Base-by-base conservation (phyloP, 2,797 vertebrate species). In the Simalia tracyae region DNA sequence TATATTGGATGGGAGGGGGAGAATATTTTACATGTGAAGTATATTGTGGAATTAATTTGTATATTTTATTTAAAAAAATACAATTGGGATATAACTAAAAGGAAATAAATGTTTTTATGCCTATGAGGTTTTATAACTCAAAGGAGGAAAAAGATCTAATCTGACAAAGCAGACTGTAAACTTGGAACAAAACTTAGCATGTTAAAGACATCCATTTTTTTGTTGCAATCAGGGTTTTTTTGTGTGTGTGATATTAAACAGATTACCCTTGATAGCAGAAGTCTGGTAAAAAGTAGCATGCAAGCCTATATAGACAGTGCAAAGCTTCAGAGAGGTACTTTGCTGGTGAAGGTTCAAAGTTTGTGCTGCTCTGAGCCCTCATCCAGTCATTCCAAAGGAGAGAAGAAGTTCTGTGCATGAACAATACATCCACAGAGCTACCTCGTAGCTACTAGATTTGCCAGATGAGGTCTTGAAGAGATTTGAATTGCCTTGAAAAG, bases 1-100 rank as follows among this genome's bases (percentile, higher is more conserved):
- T 97, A 97, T 97, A 96, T 96, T 96, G 76, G 84, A 91, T 57
- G 92, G n/a, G 5, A 56, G 59, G 56, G 31, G 57, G 8, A 72
- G 26, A 84, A 8, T 87, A 87, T 87, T 90, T 64, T 46, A 84
- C 46, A 28, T 31, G 81, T 17, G 50, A 57, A 88, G 12, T 56
- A 90, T 10, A 46, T 59, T 17, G 60, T 88, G 6, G 68, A 26
- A 66, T 19, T 88, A 66, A 88, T 84, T 64, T 84, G 26, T 90
- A 26, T 84, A 66, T 81, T 81, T 57, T 59, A 57, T 59, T 59
- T 10, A 92, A 56, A 63, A 56, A 26, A 60, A 66, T 94, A 95
- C 93, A 89, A 64, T 50, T 93, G 90, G 94, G 95, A 95, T 96
- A 89, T 90, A 90, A 84, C 63, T 94, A 90, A 95, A 96, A 59